Base-by-base conservation (phyloP, 2,113 vertebrate genomes). In the Mellivora capensis region DNA sequence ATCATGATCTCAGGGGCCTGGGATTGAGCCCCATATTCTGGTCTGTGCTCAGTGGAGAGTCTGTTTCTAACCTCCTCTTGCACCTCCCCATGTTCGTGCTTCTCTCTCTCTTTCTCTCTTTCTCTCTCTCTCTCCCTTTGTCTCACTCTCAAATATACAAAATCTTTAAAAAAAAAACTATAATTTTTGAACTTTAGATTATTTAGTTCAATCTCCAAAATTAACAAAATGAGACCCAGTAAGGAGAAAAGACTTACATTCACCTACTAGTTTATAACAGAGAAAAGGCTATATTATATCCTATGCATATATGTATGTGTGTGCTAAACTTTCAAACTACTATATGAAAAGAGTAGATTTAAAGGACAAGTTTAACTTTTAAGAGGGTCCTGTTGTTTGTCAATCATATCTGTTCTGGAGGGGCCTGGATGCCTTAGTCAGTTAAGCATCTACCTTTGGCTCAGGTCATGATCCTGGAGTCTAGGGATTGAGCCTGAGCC, bases 161-260 rank as follows among this genome's bases (percentile, higher is more conserved):
- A 34, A 64, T 64, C 62, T 34, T 62, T 15, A 34, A 34, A 64
- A 64, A 95, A 95, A 96, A 31, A 34, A 64, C 0, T 54, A 13
- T 27, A 82, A 14, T 61, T 97, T 97, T 95, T 91, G 15, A 86
- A 21, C 34, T 86, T 4, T 12, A 71, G 69, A 87, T 39, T 95
- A 5, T 93, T 96, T 97, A 88, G 64, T 94, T 59, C 34, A 3
- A 0, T 12, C 21, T 90, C n/a, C 37, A 7, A 90, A 87, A 74
- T 94, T 62, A 80, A 93, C 54, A 84, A 96, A 72, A 5, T 59
- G 44, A 94, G 49, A 86, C 13, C 31, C 44, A 72, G n/a, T 77
- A 64, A 77, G 14, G 10, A 67, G 25, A 39, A 90, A 88, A 93
- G 57, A 57, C 20, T 85, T 61, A 23, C 34, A 27, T 94, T 91